Base-by-base conservation (phyloP, 92 coral and sea anemone genomes). In the Siderastrea siderea region DNA sequence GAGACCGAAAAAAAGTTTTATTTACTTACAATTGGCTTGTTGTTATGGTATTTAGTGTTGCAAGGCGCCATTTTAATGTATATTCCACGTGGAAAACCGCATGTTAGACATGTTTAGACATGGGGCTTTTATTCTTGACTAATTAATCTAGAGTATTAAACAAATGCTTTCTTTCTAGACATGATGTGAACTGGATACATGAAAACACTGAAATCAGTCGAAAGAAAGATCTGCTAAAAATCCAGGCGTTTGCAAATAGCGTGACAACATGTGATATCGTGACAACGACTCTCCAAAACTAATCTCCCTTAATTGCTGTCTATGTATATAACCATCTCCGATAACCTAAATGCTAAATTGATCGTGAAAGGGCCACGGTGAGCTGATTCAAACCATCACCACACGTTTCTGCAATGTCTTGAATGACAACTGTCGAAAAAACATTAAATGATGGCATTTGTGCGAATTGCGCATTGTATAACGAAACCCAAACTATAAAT, bases 321-420 rank as follows among this genome's bases (percentile, higher is more conserved):
- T 50, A 38, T 50, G 38, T 66, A 74, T n/a, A 75, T 50, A 75
- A 75, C 26, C 80, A 75, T 62, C 51, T 44, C 51, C 12, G 67
- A 75, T 50, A 74, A 74, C 78, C 78, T 50, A 2, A 74, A 54
- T 50, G 15, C 61, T 1, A 3, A 7, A 9, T 9, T 26, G 38
- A 26, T 26, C 38, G 38, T 2, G 19, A 53, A 19, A 74, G 51
- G 45, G 47, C 61, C 63, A 5, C 63, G 2, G 17, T 19, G 57
- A 19, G 19, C 14, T 7, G 11, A 74, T 16, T 26, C 47, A 17
- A 51, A 38, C 63, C 47, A 17, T 0, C 7, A 50, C 47, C 15
- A 11, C 46, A 3, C 53, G 10, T 13, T 74, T 3, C 46, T 7
- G 11, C 47, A 0, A 6, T 58, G 63, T 16, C 50, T 7, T 74